Conservation (phyloP, 2,113 vertebrate genomes). For the Opisthocomus hoazin region DNA sequence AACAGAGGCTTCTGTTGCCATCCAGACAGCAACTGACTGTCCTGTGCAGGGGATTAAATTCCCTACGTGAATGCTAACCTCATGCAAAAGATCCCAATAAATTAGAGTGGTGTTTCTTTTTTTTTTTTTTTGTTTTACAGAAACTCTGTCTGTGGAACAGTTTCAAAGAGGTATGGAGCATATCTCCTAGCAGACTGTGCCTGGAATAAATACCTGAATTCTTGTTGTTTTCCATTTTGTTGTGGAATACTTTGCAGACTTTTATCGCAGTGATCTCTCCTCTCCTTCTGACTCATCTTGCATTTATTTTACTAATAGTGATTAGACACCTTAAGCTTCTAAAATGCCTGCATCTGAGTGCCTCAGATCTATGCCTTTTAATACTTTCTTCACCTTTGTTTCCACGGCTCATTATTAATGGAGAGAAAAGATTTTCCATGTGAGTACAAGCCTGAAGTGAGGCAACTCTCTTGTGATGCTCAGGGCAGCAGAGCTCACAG, state of each 20-base stretch:
- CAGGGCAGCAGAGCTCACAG: not conserved
- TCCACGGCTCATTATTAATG: not conserved
- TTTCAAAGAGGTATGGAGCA: not conserved
- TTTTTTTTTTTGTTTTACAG: not conserved
- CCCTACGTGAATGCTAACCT: rapidly evolving
- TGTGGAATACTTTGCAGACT: not conserved
- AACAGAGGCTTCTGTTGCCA: not conserved
- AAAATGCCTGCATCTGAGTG: not conserved
- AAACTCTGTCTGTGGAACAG: not conserved
- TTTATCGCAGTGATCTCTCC: not conserved
- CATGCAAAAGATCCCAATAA: not conserved
- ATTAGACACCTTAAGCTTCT: not conserved
- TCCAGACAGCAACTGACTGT: not conserved
- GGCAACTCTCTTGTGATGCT: not conserved
- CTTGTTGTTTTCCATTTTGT: not conserved
- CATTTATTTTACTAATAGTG: not conserved
- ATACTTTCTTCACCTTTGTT: not conserved
- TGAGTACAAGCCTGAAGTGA: not conserved
- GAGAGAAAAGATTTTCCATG: not conserved
- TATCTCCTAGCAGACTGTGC: not conserved
- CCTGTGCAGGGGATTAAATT: not conserved
- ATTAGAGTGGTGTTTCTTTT: not conserved
- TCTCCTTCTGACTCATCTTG: not conserved
- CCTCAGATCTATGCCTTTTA: not conserved
- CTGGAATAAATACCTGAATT: not conserved